Base-by-base conservation (phyloP, 2,888 invertebrate species). In the Calameuta pallipes region DNA sequence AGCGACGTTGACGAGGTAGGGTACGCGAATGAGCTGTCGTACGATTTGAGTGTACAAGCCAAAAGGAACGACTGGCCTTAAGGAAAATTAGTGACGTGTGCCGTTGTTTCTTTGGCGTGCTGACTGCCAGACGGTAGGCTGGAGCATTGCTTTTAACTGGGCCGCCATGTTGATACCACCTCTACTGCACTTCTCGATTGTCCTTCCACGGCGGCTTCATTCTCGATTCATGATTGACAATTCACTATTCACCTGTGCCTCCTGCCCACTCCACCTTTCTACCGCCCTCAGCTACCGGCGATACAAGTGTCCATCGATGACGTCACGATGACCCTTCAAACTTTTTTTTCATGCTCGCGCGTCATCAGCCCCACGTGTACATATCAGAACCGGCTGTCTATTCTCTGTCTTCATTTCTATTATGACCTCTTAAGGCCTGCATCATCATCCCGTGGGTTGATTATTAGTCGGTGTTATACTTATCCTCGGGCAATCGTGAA, bases 131-230 rank as follows among this genome's bases (percentile, higher is more conserved):
- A 83, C 82, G 82, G 80, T 83, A 87, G 85, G 88, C 85, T 86
- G 86, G 86, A 85, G 88, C 90, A 90, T 91, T 90, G 91, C 91
- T 90, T 91, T 91, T 91, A 91, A 91, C 90, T 87, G 86, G 87
- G 85, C 84, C 89, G 90, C 90, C 91, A 91, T 91, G 88, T 90
- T 90, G 88, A 87, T 89, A 87, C 84, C 88, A 84, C 85, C 84
- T n/a, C 78, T 76, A 82, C 84, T 78, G 83, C 85, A 85, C 88
- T 85, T 84, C 85, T 80, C 78, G 36, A 31, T 15, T 33, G 81
- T 82, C 84, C 80, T 78, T 76, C 75, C 75, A 69, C 34, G 31
- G 13, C 34, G 13, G 31, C 71, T 71, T 81, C 80, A 82, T 80
- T 81, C 81, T 83, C 81, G 79, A 81, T 79, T 56, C 15, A 56